Evolutionary conservation across 2,888 invertebrate genomes (phyloP).

Genomic region (Shargacucullia verbasci): DNA sequence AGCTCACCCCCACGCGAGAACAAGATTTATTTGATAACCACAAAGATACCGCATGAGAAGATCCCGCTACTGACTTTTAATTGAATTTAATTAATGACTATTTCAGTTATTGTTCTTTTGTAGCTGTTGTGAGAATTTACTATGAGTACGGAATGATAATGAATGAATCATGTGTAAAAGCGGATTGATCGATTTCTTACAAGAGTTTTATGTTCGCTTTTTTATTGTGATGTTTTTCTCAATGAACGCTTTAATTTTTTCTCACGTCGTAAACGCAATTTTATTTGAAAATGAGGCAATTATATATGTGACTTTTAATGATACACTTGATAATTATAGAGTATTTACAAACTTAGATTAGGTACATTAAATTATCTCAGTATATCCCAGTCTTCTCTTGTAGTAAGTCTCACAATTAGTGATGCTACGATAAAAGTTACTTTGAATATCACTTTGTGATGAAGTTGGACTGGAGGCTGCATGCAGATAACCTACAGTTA

Average conservation of each 20-base stretch:
- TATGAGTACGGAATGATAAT: conserved; percentile 50
- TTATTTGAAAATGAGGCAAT: conserved; percentile 13
- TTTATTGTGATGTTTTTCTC: conserved; percentile 34
- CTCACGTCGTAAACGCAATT: conserved; percentile 20
- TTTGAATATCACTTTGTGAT: no score
- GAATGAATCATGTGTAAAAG: conserved; percentile 50
- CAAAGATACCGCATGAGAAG: conserved; percentile 53
- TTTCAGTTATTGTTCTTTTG: conserved; percentile 60
- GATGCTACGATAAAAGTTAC: no score
- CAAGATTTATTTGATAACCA: conserved; percentile 82
- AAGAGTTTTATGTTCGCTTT: conserved; percentile 38
- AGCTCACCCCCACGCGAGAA: conserved; percentile 75
- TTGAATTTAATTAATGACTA: conserved; percentile 72
- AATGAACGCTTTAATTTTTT: conserved; percentile 45
- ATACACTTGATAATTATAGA: conserved; percentile 18
- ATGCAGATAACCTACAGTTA: no score
- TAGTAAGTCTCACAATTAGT: no score
- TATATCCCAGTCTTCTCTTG: no score
- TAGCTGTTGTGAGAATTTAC: conserved; percentile 58
- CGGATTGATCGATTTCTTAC: conserved; percentile 51
- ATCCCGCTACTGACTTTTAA: conserved; percentile 61
- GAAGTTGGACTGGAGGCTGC: no score
- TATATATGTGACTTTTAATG: conserved; percentile 23
- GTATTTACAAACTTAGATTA: conserved; percentile 1
- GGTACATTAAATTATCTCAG: conserved; percentile 20